These are phyloP conservation scores for Laticauda colubrina DNA, from an alignment of 2,113 vertebrate genomes.

Conservation along the genomic window DNA sequence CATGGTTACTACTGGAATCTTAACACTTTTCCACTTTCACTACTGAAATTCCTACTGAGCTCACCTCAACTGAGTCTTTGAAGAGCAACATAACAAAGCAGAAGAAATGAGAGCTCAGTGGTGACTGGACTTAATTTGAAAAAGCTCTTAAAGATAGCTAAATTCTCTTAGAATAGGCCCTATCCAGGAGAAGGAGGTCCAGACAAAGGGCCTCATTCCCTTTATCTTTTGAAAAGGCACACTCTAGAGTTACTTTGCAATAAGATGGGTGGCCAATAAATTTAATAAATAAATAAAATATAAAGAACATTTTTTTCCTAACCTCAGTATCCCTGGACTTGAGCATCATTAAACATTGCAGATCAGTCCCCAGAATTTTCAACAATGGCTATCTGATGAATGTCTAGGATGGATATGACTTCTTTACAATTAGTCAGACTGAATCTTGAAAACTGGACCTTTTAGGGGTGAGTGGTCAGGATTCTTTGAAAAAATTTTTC, in stretches of 20 bases:
- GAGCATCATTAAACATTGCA: neutral
- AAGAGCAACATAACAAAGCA: neutral
- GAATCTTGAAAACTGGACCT: neutral
- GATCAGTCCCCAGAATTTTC: neutral
- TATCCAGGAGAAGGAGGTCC: neutral
- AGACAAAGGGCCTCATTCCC: neutral
- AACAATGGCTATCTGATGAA: neutral
- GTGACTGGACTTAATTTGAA: neutral
- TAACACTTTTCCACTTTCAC: neutral
- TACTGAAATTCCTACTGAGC: neutral
- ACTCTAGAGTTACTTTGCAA: neutral
- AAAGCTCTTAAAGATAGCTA: neutral
- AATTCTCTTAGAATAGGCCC: neutral
- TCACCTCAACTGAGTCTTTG: neutral
- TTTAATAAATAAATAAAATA: no score
- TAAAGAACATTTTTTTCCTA: neutral
- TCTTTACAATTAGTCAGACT: neutral
- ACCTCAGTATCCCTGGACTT: neutral
- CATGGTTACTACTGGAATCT: neutral
- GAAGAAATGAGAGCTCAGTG: neutral
- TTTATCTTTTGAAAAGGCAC: neutral
- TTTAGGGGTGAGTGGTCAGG: neutral
- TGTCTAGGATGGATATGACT: neutral
- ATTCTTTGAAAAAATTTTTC: neutral
- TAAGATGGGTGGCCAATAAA: no score